phyloP scores from a whole-genome alignment of 64 coral and sea anemone species.

The Montipora capricornis region DNA sequence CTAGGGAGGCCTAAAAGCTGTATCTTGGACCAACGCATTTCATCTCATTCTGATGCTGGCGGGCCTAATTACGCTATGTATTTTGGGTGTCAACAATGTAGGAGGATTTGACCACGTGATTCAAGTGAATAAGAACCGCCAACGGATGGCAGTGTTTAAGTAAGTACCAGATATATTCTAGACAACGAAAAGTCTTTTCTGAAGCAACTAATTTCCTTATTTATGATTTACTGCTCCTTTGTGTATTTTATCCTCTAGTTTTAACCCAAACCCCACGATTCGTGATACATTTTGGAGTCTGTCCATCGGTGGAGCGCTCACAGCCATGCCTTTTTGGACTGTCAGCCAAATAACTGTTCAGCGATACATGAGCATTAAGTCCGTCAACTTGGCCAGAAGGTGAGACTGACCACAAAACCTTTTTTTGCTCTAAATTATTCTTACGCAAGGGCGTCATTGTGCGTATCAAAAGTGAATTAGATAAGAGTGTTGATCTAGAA shows the following conservation, averaged over 20 bases:
- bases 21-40: conserved; percentile 75
- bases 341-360: conserved; percentile 89
- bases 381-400: conserved; percentile 37
- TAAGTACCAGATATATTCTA: not conserved
- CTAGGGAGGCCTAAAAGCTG: conserved; percentile 82
- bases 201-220: too few species aligned
- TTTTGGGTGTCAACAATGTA: conserved; percentile 40
- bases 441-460: too few species aligned
- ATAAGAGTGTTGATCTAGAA: too few species aligned
- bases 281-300: conserved; percentile 93
- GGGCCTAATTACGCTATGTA: conserved; percentile 59
- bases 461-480: too few species aligned
- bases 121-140: conserved; percentile 56
- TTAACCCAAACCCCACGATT: conserved; percentile 80
- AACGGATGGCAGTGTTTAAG: conserved; percentile 64
- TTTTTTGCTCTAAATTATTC: too few species aligned
- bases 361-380: conserved; percentile 63
- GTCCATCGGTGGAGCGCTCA: conserved; percentile 78
- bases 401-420: not conserved
- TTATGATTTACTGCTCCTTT: not conserved
- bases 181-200: not conserved
- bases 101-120: conserved; percentile 70
- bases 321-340: conserved; percentile 84
- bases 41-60: conserved; percentile 75
- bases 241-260: conserved; percentile 15